Conservation (phyloP, 2,797 vertebrate genomes). For the Buceros bicornis region DNA sequence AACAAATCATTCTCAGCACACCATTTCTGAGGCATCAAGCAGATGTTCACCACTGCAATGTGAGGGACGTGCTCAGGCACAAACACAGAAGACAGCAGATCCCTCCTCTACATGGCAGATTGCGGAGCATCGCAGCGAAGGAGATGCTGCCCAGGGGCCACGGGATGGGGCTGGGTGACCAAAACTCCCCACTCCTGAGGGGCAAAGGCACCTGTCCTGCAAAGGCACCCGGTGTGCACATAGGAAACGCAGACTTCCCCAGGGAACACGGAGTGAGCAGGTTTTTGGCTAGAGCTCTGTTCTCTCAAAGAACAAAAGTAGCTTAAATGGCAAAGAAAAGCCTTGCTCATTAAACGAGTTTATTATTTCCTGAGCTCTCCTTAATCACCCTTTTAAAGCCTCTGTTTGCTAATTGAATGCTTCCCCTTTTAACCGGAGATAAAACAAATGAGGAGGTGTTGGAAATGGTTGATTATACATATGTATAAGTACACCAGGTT, state of each 20-base stretch:
- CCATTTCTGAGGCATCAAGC: neutral
- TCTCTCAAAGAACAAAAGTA: neutral
- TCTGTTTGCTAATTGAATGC: conserved; percentile 2
- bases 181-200: too few relatives aligned
- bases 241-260: accelerated
- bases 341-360: neutral
- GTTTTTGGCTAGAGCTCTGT: accelerated
- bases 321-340: neutral
- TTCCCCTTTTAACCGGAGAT: neutral
- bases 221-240: accelerated
- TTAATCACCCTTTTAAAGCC: conserved; percentile 32
- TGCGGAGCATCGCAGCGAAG: accelerated
- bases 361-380: neutral
- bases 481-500: neutral
- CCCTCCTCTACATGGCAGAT: neutral
- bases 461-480: neutral
- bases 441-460: neutral
- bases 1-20: neutral
- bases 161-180: neutral
- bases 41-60: accelerated
- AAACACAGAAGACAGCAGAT: neutral
- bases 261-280: accelerated
- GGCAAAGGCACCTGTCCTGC: accelerated
- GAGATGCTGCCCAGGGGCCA: accelerated
- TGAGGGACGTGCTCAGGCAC: accelerated